Conservation (phyloP, 2,888 invertebrate genomes). For the Tupiocoris notatus region DNA sequence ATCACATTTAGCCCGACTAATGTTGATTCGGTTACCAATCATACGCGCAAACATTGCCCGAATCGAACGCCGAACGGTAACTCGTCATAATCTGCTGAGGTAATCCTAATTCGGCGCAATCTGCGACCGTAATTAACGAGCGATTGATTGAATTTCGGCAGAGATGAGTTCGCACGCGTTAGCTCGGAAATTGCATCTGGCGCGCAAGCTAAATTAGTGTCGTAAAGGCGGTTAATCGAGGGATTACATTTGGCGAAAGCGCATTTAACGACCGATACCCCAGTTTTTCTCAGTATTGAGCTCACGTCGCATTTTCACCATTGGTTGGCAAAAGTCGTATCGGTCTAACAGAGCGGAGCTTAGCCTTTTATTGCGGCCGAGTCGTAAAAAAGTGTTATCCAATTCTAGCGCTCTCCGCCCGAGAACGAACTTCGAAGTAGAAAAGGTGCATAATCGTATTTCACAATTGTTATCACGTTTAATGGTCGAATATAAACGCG, state of each 20-base stretch:
- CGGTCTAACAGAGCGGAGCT: neutral
- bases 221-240: neutral
- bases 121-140: too few relatives aligned
- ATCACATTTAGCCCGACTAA: too few relatives aligned
- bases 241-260: neutral
- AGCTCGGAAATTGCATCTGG: too few relatives aligned
- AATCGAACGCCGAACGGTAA: too few relatives aligned
- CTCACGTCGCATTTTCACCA: neutral
- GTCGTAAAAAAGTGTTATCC: neutral
- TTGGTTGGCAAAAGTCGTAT: neutral
- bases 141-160: too few relatives aligned
- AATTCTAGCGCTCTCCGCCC: neutral
- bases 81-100: too few relatives aligned
- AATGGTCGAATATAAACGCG: neutral
- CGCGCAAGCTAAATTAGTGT: too few relatives aligned
- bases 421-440: neutral
- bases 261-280: neutral
- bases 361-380: neutral
- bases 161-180: too few relatives aligned
- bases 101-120: too few relatives aligned
- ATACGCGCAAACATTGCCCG: too few relatives aligned
- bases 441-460: neutral
- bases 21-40: too few relatives aligned
- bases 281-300: neutral
- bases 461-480: neutral